These are phyloP conservation scores for Ladona fulva DNA, from an alignment of 1,140 invertebrate genomes.

Conservation along the genomic window DNA sequence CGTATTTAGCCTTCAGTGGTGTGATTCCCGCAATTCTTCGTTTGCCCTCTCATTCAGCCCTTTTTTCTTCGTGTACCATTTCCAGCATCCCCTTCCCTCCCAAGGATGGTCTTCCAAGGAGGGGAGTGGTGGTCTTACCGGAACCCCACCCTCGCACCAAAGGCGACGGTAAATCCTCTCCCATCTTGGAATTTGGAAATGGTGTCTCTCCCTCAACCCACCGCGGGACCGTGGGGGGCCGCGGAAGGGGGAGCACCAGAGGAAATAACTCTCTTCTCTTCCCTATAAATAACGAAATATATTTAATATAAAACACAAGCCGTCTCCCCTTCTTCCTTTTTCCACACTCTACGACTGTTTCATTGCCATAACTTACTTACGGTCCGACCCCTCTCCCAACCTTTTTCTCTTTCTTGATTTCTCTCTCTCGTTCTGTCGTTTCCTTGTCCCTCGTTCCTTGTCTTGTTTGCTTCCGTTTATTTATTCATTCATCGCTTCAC, in stretches of 20 bases:
- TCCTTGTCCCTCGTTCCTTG: too few species aligned
- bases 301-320: constrained; percentile 10
- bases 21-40: too few species aligned
- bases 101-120: too few species aligned
- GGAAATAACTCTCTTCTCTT: background rate
- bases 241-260: background rate
- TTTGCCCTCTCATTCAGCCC: too few species aligned
- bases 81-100: too few species aligned
- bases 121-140: background rate
- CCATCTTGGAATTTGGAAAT: background rate
- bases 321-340: background rate
- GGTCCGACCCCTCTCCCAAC: background rate
- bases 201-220: background rate
- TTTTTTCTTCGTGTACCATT: too few species aligned
- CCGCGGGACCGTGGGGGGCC: background rate
- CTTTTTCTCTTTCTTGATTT: background rate
- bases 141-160: background rate
- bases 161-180: background rate
- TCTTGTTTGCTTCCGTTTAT: too few species aligned
- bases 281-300: constrained; percentile 10
- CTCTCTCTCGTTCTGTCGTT: too few species aligned
- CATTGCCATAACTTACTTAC: constrained; percentile 5
- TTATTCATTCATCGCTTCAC: too few species aligned
- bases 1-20: too few species aligned
- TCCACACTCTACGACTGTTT: background rate